These are phyloP conservation scores for Pipistrellus nathusii DNA, from an alignment of 2,797 vertebrate species.

Conservation along the genomic window DNA sequence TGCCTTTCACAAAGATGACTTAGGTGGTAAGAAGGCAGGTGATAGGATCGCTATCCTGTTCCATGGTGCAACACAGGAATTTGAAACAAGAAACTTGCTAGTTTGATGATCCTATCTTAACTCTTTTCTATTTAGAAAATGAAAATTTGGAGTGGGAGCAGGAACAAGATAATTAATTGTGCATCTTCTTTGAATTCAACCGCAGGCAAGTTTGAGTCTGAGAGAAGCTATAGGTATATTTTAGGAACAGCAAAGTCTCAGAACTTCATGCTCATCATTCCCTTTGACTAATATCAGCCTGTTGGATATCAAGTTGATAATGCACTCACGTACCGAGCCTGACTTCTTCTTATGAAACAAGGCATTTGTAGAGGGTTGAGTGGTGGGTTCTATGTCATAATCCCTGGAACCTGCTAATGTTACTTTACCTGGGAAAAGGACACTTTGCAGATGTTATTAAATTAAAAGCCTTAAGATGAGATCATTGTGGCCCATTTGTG, in stretches of 20 bases:
- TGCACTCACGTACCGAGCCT: not conserved
- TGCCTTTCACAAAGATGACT: not conserved
- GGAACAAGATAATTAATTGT: conserved; percentile 29
- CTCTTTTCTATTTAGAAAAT: not conserved
- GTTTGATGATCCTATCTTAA: not conserved
- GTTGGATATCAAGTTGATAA: not conserved
- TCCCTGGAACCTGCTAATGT: not conserved
- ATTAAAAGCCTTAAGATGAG: not conserved
- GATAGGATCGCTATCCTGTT: not conserved
- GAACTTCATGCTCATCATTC: conserved; percentile 1
- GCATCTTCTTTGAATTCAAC: conserved; percentile 12
- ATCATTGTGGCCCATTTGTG: not conserved
- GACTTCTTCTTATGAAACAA: not conserved
- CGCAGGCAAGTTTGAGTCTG: conserved; percentile 36
- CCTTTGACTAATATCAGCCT: not conserved
- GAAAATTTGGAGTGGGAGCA: conserved; percentile 22
- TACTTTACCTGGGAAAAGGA: not conserved
- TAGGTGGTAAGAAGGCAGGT: not conserved
- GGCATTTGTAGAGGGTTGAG: not conserved
- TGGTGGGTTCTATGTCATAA: not conserved
- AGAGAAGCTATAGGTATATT: conserved; percentile 32
- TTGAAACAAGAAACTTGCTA: not conserved
- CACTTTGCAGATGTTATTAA: not conserved
- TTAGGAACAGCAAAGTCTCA: conserved; percentile 41
- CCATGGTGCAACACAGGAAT: fast-evolving